These are phyloP conservation scores for Formica selysi DNA, from an alignment of 1,140 invertebrate genomes.

Conservation along the genomic window DNA sequence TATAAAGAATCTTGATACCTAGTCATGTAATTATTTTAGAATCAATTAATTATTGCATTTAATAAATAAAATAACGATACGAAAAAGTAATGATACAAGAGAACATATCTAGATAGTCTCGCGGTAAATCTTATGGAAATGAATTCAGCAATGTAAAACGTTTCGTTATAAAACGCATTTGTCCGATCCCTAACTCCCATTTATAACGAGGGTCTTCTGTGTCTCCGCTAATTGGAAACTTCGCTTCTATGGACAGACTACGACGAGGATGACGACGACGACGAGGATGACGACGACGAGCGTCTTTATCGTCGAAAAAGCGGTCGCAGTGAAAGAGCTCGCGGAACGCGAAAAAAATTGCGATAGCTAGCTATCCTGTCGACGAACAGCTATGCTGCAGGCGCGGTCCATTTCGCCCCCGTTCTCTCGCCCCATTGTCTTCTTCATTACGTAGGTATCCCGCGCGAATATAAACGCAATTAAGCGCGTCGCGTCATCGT, in stretches of 20 bases:
- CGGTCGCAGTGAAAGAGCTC: conserved; percentile 24
- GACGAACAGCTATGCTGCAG: conserved; percentile 66
- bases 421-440: conserved; percentile 59
- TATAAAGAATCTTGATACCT: not conserved
- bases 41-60: not conserved
- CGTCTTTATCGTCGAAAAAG: conserved; percentile 50
- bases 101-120: not conserved
- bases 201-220: conserved; percentile 56
- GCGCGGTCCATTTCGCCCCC: conserved; percentile 62
- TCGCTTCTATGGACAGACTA: conserved; percentile 23
- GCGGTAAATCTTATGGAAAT: conserved; percentile 55
- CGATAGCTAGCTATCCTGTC: conserved; percentile 40
- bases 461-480: conserved; percentile 74
- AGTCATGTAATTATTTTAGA: not conserved
- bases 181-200: conserved; percentile 46
- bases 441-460: conserved; percentile 69
- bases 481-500: conserved; percentile 74
- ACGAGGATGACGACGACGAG: conserved; percentile 16
- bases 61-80: not conserved
- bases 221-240: conserved; percentile 58
- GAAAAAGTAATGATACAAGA: not conserved
- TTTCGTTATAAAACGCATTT: conserved; percentile 60
- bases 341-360: conserved; percentile 48
- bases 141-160: conserved; percentile 56
- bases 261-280: not conserved